Evolutionary conservation across 2,797 vertebrate species (phyloP).

Genomic region (Epinephelus malabaricus): DNA sequence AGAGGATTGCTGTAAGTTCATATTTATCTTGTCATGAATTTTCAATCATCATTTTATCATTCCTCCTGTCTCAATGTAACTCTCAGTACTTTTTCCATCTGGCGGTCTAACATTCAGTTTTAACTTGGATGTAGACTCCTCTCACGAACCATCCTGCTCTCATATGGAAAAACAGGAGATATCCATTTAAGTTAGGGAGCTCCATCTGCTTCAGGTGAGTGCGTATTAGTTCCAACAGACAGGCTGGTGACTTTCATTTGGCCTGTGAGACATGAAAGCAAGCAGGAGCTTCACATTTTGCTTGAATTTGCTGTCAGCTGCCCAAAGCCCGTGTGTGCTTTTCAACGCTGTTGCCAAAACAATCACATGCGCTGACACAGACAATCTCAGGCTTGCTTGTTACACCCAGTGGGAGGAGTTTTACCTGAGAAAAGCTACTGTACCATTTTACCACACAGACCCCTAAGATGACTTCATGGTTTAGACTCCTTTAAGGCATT

Average conservation of each 20-base stretch:
- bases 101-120: slow-evolving; percentile 1
- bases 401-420: slow-evolving; percentile 48
- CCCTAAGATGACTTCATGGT: slow-evolving; percentile 1
- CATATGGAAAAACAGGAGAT: slow-evolving; percentile 34
- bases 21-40: neutral
- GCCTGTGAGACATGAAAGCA: slow-evolving; percentile 36
- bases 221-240: slow-evolving; percentile 35
- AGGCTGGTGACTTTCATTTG: slow-evolving; percentile 27
- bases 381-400: slow-evolving; percentile 45
- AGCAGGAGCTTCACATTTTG: slow-evolving; percentile 29
- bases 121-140: neutral
- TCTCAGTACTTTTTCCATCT: neutral
- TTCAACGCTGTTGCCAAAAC: slow-evolving; percentile 83
- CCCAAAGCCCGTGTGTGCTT: slow-evolving; percentile 55
- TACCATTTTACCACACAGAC: slow-evolving; percentile 10
- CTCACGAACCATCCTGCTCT: neutral
- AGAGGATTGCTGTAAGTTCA: neutral
- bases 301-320: slow-evolving; percentile 30
- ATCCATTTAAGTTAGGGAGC: slow-evolving; percentile 33
- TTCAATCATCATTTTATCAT: neutral
- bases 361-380: slow-evolving; percentile 70
- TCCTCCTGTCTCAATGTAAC: neutral
- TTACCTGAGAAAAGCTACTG: slow-evolving; percentile 48
- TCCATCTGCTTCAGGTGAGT: slow-evolving; percentile 59
- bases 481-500: slow-evolving; percentile 27